Evolutionary conservation across 1,140 invertebrate genomes (phyloP), one percentile per base, ranked within the genome.

Genomic region (Chlorops oryzae): DNA sequence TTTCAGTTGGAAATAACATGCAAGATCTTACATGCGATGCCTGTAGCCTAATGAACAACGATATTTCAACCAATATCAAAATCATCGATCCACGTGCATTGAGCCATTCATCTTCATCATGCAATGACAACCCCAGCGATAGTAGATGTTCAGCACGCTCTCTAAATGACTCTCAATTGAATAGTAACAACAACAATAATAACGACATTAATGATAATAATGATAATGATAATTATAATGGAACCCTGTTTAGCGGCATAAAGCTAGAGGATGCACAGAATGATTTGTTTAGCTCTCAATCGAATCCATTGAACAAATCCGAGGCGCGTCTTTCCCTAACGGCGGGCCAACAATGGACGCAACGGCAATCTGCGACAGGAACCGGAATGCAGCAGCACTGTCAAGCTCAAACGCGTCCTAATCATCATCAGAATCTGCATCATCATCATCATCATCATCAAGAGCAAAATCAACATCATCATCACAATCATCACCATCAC

Each of bases 241-340:
- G 20, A 9, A 44, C 13, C 23, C 22, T 62, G 28, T 55, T 58
- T 5, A 23, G 5, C 22, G 21, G 46, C 54, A 66, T 65, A 3
- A 65, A 66, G 15, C 46, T 63, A 34, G 63, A 66, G 44, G 28
- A 35, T 52, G n/a, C 55, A 63, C 25, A 35, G 21, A 2, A n/a
- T n/a, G n/a, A n/a, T n/a, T n/a, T n/a, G n/a, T n/a, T n/a, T n/a
- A n/a, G n/a, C n/a, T n/a, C n/a, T n/a, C n/a, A n/a, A n/a, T n/a
- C n/a, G n/a, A n/a, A n/a, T n/a, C n/a, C n/a, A n/a, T n/a, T n/a
- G n/a, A n/a, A n/a, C n/a, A n/a, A n/a, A n/a, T n/a, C n/a, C n/a
- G n/a, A n/a, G n/a, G n/a, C n/a, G n/a, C n/a, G n/a, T n/a, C n/a
- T n/a, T n/a, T n/a, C n/a, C n/a, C n/a, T n/a, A n/a, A n/a, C n/a